Conservation (phyloP, 2,888 invertebrate species). For the Drepana falcataria region DNA sequence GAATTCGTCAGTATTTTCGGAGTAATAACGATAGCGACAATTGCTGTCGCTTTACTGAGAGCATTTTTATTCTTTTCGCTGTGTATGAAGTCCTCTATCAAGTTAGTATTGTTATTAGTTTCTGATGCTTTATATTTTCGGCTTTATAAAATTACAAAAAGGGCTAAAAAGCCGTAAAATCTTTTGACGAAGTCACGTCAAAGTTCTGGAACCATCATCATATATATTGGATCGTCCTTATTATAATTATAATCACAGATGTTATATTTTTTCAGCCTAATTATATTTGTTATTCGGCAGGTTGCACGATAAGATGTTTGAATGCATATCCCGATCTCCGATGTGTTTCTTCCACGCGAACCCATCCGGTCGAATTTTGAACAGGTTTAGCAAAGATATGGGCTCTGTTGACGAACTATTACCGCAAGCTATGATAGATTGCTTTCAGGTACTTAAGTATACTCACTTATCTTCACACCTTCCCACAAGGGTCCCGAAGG, state of each 20-base stretch:
- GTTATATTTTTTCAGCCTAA: no score
- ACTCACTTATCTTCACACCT: neutral
- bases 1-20: conserved; percentile 75
- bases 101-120: conserved; percentile 33
- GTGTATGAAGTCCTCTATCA: conserved; percentile 82
- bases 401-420: conserved; percentile 88
- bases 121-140: no score
- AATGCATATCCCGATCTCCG: conserved; percentile 68
- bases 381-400: conserved; percentile 91
- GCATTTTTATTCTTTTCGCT: conserved; percentile 82
- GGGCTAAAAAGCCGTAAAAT: no score
- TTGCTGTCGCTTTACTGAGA: conserved; percentile 79
- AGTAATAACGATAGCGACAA: conserved; percentile 73
- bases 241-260: no score
- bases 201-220: no score
- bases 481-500: no score
- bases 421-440: conserved; percentile 86
- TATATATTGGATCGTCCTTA: no score
- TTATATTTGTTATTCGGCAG: conserved; percentile 22
- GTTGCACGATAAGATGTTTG: conserved; percentile 85
- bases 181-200: no score
- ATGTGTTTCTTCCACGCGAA: conserved; percentile 89
- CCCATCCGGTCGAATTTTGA: conserved; percentile 87
- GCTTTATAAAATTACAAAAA: no score
- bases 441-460: conserved; percentile 70